These are phyloP conservation scores for Zaprionus nigranus DNA, from an alignment of 1,140 invertebrate genomes.

Conservation along the genomic window DNA sequence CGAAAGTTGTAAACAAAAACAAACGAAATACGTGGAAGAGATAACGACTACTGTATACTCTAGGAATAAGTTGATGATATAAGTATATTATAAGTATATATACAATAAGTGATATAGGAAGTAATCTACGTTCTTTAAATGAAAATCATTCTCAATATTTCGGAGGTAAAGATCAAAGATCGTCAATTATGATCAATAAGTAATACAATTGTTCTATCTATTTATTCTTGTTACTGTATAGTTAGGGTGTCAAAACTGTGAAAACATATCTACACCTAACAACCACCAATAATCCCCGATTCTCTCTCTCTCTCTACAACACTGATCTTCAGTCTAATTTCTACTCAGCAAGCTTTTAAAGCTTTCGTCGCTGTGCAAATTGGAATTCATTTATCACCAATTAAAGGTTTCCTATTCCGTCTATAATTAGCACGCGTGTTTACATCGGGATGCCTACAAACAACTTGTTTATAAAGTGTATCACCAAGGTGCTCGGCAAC, in stretches of 20 bases:
- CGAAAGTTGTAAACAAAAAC: conserved; percentile 56
- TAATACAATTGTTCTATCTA: not conserved
- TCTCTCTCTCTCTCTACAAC: not conserved
- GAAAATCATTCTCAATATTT: not conserved
- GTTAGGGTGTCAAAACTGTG: not conserved
- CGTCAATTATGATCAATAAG: not conserved
- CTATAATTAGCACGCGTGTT: conserved; percentile 54
- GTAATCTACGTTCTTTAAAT: not conserved
- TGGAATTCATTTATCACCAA: conserved; percentile 1
- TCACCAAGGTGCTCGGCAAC: conserved; percentile 20
- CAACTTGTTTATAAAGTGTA: conserved; percentile 48
- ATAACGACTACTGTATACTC: not conserved
- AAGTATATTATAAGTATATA: no score
- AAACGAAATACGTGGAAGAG: not conserved
- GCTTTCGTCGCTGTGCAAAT: not conserved
- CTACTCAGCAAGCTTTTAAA: not conserved
- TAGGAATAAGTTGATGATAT: not conserved
- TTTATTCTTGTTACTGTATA: no score
- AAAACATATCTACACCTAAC: no score
- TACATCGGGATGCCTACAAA: conserved; percentile 40
- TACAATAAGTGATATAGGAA: not conserved
- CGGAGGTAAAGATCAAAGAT: not conserved
- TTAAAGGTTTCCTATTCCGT: conserved; percentile 9
- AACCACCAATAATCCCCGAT: no score
- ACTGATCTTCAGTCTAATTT: not conserved